Evolutionary conservation across 2,888 invertebrate genomes (phyloP).

Genomic region (Malthinus flaveolus): DNA sequence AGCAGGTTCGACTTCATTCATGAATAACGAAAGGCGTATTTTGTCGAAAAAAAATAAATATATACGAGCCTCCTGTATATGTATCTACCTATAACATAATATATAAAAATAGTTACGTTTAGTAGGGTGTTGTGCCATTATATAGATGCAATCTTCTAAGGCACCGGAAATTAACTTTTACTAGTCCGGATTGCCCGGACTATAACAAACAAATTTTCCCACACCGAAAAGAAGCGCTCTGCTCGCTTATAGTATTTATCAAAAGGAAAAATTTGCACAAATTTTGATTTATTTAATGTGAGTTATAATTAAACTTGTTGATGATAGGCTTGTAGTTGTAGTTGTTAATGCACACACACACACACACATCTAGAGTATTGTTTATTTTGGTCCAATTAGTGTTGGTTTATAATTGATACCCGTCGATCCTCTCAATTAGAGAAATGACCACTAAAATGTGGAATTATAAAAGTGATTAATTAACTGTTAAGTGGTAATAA

Average conservation of each 20-base stretch:
- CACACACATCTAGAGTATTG: neutral
- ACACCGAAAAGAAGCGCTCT: neutral
- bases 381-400: slow-evolving; percentile 3
- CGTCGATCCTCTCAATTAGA: slow-evolving; percentile 1
- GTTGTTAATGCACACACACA: too few species aligned
- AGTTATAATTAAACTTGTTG: too few species aligned
- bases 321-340: too few species aligned
- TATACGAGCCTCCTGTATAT: slow-evolving; percentile 1
- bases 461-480: neutral
- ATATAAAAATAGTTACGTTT: neutral
- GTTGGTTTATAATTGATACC: neutral
- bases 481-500: too few species aligned
- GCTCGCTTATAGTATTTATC: slow-evolving; percentile 2
- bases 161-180: slow-evolving; percentile 31
- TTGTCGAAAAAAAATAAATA: neutral
- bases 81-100: too few species aligned
- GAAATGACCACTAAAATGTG: slow-evolving; percentile 2
- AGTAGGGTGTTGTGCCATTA: slow-evolving; percentile 17
- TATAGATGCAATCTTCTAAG: slow-evolving; percentile 19
- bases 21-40: slow-evolving; percentile 25
- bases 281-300: too few species aligned
- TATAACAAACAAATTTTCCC: neutral
- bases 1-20: slow-evolving; percentile 31
- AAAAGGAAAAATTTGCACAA: too few species aligned
- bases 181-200: slow-evolving; percentile 12